Conservation (phyloP, 2,113 vertebrate genomes). For the Tragelaphus strepsiceros region DNA sequence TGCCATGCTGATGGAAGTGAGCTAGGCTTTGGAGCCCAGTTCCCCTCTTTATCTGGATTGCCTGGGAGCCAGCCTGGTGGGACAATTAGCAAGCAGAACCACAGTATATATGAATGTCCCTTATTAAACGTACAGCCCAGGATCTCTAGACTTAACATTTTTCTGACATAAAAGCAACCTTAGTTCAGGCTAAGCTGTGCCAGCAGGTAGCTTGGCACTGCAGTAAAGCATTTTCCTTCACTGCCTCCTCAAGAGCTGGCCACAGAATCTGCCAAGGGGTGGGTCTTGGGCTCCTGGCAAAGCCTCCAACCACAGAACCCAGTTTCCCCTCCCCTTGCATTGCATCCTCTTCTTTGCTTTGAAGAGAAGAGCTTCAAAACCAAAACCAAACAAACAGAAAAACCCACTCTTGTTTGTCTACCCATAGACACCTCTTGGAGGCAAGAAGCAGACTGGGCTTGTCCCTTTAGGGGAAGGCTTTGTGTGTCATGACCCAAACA, state of each 20-base stretch:
- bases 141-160: background rate
- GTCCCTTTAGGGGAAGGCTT: background rate
- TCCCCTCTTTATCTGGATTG: background rate
- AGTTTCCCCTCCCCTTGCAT: background rate
- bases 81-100: background rate
- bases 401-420: background rate
- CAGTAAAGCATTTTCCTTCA: background rate
- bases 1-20: conserved; percentile 29
- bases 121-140: background rate
- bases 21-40: background rate
- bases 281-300: background rate
- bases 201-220: background rate
- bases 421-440: background rate
- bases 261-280: background rate
- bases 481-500: conserved; percentile 6
- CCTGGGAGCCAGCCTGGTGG: conserved; percentile 16
- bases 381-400: background rate
- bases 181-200: background rate
- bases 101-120: background rate
- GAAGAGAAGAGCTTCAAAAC: conserved; percentile 2
- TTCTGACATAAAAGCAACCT: background rate
- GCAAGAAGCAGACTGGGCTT: background rate
- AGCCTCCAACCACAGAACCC: background rate
- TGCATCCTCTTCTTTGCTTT: background rate
- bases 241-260: background rate